phyloP scores from a whole-genome alignment of 2,113 vertebrate genomes.

The Oncorhynchus kisutch region DNA sequence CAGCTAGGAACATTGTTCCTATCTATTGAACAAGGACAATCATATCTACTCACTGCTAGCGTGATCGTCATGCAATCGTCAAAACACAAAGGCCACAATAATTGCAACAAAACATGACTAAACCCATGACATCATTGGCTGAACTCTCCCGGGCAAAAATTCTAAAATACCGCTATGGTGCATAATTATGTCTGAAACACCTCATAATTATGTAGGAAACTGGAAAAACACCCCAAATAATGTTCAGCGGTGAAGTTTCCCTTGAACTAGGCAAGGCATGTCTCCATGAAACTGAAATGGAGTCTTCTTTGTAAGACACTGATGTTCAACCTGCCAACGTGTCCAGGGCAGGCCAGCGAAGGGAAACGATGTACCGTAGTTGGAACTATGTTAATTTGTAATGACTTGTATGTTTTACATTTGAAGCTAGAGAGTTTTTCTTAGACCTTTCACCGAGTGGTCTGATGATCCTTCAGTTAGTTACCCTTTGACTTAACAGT shows the following conservation, averaged over 20 bases:
- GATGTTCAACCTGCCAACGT: conserved; percentile 27
- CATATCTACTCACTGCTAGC: too few relatives aligned
- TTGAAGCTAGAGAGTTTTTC: too few relatives aligned
- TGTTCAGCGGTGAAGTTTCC: too few relatives aligned
- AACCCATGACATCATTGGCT: too few relatives aligned
- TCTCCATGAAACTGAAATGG: conserved; percentile 40
- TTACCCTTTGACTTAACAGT: background rate
- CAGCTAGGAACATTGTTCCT: too few relatives aligned
- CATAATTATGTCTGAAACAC: too few relatives aligned
- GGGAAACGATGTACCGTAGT: background rate
- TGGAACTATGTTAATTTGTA: background rate
- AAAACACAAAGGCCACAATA: conserved; percentile 30
- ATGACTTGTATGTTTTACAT: background rate
- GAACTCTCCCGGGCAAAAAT: too few relatives aligned
- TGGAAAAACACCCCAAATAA: too few relatives aligned
- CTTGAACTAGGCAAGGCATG: conserved; percentile 22
- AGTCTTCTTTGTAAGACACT: conserved; percentile 21
- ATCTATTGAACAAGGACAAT: too few relatives aligned
- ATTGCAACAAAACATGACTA: too few relatives aligned
- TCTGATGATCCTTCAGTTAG: background rate
- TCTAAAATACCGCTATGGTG: too few relatives aligned
- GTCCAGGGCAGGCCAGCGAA: background rate
- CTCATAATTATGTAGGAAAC: too few relatives aligned
- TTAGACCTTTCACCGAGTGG: background rate
- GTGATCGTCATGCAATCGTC: conserved; percentile 18